Evolutionary conservation across 2,888 invertebrate species (phyloP).

Genomic region (Aspidapion aeneum): DNA sequence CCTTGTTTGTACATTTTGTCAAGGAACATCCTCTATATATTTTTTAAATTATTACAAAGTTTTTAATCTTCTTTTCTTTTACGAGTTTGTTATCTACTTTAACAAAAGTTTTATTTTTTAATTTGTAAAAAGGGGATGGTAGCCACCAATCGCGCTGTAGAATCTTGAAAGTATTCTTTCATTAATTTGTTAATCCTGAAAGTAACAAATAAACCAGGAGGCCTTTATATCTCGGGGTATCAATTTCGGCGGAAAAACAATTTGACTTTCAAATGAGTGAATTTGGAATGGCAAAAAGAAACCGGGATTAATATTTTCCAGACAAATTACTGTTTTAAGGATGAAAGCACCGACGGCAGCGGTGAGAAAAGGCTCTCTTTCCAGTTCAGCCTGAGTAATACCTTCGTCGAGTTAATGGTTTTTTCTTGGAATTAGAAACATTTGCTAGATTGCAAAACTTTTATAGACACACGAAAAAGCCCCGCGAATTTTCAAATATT

Average conservation of each 20-base stretch:
- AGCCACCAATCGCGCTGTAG: no score
- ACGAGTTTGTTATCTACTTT: no score
- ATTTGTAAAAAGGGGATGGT: no score
- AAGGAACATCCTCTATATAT: no score
- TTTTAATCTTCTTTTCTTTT: no score
- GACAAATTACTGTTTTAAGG: conserved; percentile 30
- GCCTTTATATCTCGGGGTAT: conserved; percentile 23
- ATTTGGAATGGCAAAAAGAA: conserved; percentile 23
- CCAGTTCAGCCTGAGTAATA: not conserved
- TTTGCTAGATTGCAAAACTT: not conserved
- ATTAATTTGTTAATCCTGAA: not conserved
- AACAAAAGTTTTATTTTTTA: no score
- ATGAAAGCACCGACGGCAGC: conserved; percentile 19
- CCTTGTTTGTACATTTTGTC: no score
- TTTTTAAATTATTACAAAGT: no score
- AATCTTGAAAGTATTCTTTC: not conserved
- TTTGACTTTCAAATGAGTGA: conserved; percentile 30
- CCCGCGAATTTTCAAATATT: no score
- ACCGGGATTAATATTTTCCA: conserved; percentile 32
- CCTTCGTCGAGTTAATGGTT: not conserved
- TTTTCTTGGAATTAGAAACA: not conserved
- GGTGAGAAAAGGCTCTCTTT: not conserved
- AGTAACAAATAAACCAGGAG: conserved; percentile 28
- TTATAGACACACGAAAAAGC: no score
- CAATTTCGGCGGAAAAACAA: conserved; percentile 27